These are phyloP conservation scores for Nesidiocoris tenuis DNA, from an alignment of 2,888 invertebrate genomes.

Conservation along the genomic window DNA sequence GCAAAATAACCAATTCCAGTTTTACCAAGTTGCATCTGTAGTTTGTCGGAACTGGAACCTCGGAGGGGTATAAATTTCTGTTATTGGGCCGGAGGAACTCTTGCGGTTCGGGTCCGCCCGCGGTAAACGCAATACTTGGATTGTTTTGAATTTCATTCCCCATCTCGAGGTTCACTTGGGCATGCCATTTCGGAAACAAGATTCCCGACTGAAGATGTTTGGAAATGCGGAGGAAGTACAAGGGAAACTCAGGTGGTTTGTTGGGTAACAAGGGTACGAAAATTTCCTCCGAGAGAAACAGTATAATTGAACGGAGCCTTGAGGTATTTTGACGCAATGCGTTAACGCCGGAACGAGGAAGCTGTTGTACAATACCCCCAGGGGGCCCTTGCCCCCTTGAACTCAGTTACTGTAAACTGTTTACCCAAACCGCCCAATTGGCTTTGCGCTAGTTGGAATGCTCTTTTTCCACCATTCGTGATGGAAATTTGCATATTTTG, in stretches of 20 bases:
- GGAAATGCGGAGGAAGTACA: constrained; percentile 19
- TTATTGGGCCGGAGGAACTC: not conserved
- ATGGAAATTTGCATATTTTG: not conserved
- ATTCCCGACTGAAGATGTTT: constrained; percentile 9
- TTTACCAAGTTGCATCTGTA: not conserved
- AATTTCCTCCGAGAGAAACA: not conserved
- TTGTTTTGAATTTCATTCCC: constrained; percentile 39
- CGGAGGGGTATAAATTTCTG: constrained; percentile 21
- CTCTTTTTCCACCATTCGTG: not conserved
- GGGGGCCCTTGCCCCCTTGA: not conserved
- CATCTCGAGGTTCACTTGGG: not conserved
- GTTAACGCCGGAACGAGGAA: constrained; percentile 28
- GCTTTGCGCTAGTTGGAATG: not conserved
- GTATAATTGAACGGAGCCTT: constrained; percentile 39
- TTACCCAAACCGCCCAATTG: not conserved
- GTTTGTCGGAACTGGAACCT: not conserved
- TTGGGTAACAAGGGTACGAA: not conserved
- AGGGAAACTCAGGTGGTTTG: not conserved
- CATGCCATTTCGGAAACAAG: not conserved
- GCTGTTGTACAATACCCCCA: not conserved
- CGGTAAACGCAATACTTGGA: not conserved
- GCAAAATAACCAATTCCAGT: too few species aligned
- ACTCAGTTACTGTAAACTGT: not conserved
- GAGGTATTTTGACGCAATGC: constrained; percentile 42
- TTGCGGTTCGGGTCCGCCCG: not conserved